phyloP scores from a whole-genome alignment of 1,140 invertebrate species.

The Drosophila paulistorum region DNA sequence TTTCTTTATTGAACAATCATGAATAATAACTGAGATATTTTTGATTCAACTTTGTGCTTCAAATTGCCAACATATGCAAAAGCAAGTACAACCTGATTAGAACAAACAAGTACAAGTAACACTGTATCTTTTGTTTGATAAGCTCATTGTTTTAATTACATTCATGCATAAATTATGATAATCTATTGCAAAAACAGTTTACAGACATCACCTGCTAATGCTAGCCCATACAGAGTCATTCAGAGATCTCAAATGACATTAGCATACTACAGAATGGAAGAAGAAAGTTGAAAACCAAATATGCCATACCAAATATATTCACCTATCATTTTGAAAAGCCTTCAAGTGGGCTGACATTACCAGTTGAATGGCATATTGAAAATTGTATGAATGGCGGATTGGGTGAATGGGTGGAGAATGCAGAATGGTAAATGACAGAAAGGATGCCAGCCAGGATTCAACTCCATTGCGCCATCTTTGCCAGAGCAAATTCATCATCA shows the following conservation, averaged over 20 bases:
- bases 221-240: not conserved
- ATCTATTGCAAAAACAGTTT: not conserved
- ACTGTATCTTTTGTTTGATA: not conserved
- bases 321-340: slow-evolving; percentile 31
- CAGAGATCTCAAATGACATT: not conserved
- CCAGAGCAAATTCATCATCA: slow-evolving; percentile 53
- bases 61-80: too few species aligned
- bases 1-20: too few species aligned
- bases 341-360: slow-evolving; percentile 52
- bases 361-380: slow-evolving; percentile 58
- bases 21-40: too few species aligned
- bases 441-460: slow-evolving; percentile 4
- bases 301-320: slow-evolving; percentile 7
- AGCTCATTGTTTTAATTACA: not conserved
- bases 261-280: not conserved
- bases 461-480: slow-evolving; percentile 9
- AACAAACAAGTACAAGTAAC: too few species aligned
- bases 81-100: too few species aligned
- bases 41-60: too few species aligned
- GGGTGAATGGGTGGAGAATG: not conserved
- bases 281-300: slow-evolving; percentile 7
- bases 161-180: not conserved
- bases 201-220: not conserved
- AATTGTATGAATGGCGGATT: slow-evolving; percentile 40
- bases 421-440: not conserved